These are phyloP conservation scores for Episyrphus balteatus DNA, from an alignment of 1,140 invertebrate genomes.

Conservation along the genomic window DNA sequence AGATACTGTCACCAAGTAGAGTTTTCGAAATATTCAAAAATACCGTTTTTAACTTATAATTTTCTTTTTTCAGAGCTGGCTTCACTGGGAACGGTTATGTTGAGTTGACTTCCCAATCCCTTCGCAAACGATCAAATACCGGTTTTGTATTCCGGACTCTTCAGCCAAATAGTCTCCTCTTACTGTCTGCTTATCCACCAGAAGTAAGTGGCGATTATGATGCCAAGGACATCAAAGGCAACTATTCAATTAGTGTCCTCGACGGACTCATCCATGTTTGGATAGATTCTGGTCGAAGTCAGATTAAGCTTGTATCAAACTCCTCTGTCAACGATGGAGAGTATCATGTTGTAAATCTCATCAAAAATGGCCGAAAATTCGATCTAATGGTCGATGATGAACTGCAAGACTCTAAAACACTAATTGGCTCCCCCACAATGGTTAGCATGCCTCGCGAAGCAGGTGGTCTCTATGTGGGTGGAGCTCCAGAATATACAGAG, in stretches of 20 bases:
- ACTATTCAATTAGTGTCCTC: constrained; percentile 54
- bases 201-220: constrained; percentile 39
- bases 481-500: constrained; percentile 25
- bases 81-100: constrained; percentile 71
- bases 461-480: constrained; percentile 39
- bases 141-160: constrained; percentile 70
- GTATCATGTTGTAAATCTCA: constrained; percentile 47
- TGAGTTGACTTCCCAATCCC: constrained; percentile 53
- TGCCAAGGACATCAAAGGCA: constrained; percentile 40
- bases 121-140: constrained; percentile 54
- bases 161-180: constrained; percentile 55
- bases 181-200: constrained; percentile 59
- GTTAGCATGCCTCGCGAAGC: constrained; percentile 40
- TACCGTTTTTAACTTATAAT: background rate
- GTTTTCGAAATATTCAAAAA: background rate
- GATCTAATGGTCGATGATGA: constrained; percentile 59
- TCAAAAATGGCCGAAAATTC: constrained; percentile 42
- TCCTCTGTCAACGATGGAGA: constrained; percentile 50
- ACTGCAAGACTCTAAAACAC: constrained; percentile 39
- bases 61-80: constrained; percentile 43
- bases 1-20: constrained; percentile 47
- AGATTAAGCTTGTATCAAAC: constrained; percentile 48
- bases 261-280: constrained; percentile 53
- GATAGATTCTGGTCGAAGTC: constrained; percentile 52
- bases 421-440: constrained; percentile 42